These are phyloP conservation scores for Archivesica marissinica DNA, from an alignment of 1,140 invertebrate genomes.

Conservation along the genomic window DNA sequence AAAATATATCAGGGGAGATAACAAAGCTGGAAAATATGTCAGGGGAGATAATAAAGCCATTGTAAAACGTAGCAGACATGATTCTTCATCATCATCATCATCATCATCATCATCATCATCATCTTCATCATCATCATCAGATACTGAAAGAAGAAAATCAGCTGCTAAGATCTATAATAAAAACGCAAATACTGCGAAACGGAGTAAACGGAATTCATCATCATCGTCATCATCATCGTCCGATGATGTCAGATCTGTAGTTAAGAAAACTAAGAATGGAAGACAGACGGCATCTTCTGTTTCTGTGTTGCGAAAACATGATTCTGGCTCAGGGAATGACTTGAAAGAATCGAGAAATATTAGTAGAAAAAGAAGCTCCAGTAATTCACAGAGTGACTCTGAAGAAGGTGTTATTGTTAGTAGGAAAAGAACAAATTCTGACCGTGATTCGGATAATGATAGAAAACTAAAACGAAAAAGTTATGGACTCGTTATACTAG, in stretches of 20 bases:
- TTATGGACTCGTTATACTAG: conserved; percentile 51
- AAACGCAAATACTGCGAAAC: not conserved
- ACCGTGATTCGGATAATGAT: not conserved
- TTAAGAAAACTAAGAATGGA: not conserved
- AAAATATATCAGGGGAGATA: not conserved
- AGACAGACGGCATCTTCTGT: not conserved
- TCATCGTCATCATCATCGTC: conserved; percentile 15
- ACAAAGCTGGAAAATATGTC: not conserved
- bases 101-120: too few species aligned
- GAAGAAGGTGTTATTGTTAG: not conserved
- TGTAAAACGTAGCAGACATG: not conserved
- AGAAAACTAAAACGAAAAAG: conserved; percentile 11
- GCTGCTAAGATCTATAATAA: not conserved
- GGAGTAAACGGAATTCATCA: not conserved
- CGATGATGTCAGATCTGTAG: not conserved
- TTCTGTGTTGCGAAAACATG: not conserved
- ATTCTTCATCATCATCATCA: conserved; percentile 28
- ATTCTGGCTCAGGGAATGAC: not conserved
- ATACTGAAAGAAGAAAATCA: not conserved
- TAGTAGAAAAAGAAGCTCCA: not conserved
- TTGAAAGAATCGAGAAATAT: not conserved
- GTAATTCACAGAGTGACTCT: too few species aligned
- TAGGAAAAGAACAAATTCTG: not conserved
- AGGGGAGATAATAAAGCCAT: not conserved
- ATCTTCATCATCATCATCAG: conserved; percentile 10